Evolutionary conservation across 2,113 vertebrate species (phyloP).

Genomic region (Prunella fulvescens): DNA sequence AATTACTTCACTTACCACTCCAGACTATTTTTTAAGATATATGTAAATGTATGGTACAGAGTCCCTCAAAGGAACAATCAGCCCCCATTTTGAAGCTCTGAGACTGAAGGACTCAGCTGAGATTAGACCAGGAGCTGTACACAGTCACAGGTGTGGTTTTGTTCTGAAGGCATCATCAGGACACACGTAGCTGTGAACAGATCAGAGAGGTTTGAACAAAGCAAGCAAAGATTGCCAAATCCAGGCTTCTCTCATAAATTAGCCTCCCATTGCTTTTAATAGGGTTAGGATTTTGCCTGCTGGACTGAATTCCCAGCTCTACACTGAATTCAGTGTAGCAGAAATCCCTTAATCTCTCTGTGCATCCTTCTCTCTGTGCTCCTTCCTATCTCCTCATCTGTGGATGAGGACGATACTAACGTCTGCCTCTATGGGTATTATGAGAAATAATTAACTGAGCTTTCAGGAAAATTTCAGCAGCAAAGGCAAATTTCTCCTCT

Average conservation of each 20-base stretch:
- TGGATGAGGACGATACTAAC: not conserved
- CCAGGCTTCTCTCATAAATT: not conserved
- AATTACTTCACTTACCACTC: not conserved
- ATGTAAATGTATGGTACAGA: not conserved
- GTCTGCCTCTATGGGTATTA: not conserved
- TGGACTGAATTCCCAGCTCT: not conserved
- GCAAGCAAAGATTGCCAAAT: not conserved
- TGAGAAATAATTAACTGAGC: constrained; percentile 35
- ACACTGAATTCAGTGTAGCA: not conserved
- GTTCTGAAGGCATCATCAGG: not conserved
- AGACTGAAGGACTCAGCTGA: not conserved
- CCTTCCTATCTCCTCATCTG: constrained; percentile 8
- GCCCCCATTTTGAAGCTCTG: not conserved
- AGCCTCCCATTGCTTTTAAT: constrained; percentile 33
- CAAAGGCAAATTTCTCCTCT: not conserved
- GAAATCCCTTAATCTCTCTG: constrained; percentile 51
- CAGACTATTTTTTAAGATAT: not conserved
- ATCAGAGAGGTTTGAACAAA: constrained; percentile 17
- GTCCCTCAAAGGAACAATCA: not conserved
- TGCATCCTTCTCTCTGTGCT: not conserved
- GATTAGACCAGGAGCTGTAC: not conserved
- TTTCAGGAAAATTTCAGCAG: constrained; percentile 4
- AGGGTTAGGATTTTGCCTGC: not conserved
- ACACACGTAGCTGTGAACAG: not conserved
- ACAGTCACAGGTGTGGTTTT: not conserved